phyloP scores from a whole-genome alignment of 1,140 invertebrate species.

The Papilio xuthus region DNA sequence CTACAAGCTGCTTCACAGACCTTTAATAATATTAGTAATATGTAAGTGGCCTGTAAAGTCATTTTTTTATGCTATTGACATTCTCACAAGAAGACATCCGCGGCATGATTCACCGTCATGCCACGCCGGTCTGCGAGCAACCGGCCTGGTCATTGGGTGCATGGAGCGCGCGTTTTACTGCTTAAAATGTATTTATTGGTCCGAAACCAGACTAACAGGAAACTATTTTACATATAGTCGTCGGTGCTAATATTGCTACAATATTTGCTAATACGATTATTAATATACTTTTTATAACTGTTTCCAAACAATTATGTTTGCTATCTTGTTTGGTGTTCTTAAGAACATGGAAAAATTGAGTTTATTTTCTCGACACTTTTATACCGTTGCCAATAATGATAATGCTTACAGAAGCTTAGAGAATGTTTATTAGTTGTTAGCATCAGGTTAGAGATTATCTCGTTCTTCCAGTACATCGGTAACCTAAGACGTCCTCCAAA shows the following conservation, averaged over 20 bases:
- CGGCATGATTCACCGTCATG: background rate
- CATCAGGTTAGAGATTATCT: background rate
- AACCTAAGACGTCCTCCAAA: background rate
- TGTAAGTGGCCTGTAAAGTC: too few relatives aligned
- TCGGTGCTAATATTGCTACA: background rate
- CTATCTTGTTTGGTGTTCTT: too few relatives aligned
- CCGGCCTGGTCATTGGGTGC: background rate
- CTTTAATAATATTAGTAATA: too few relatives aligned
- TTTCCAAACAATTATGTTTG: background rate
- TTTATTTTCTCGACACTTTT: too few relatives aligned
- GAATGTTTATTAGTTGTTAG: background rate
- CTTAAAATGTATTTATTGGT: constrained; percentile 9
- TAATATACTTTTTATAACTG: background rate
- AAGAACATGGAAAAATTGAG: too few relatives aligned
- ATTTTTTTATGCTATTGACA: background rate
- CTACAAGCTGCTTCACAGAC: too few relatives aligned
- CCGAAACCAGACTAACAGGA: constrained; percentile 7
- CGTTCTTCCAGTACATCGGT: background rate
- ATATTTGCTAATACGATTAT: background rate
- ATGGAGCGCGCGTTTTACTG: background rate
- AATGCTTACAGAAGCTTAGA: background rate
- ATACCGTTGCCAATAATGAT: too few relatives aligned
- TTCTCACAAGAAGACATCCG: background rate
- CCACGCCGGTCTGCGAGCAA: background rate
- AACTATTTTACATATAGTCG: background rate